Evolutionary conservation across 2,113 vertebrate species (phyloP), one percentile per base, ranked within the genome.

Genomic region (Poeciliopsis retropinna): DNA sequence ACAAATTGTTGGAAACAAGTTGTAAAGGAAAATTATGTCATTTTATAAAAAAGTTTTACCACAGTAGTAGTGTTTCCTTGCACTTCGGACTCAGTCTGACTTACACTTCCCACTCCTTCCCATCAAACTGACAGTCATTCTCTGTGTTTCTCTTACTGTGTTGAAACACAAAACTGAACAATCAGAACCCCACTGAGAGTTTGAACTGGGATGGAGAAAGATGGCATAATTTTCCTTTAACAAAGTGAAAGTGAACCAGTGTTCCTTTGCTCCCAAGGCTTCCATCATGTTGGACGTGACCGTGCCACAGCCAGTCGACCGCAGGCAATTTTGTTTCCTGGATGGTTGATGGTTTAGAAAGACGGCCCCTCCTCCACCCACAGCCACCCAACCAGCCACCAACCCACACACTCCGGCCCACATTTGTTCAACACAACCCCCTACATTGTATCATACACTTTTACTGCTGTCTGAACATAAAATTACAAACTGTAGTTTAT

Each of bases 401-500:
- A 32, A 47, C 61, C 69, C 22, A 67, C 67, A 5, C 32, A 66
- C 32, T 15, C 64, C 64, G 13, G 67, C 44, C 44, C 44, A 17
- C 17, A 31, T 37, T 5, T n/a, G 44, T 28, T 84, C 73, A 82
- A 73, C 82, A 74, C 77, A 72, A 44, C 64, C 76, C 70, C 81
- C 66, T n/a, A 77, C 80, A 78, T 54, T 92, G 93, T 93, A 94
- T 92, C 75, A 93, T 90, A 93, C 27, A 69, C 84, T 92, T 88
- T 78, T 87, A 86, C 92, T 91, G 87, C 88, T 89, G 85, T 91
- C 92, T 91, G 78, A 92, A 91, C 75, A 88, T 86, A 65, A 79
- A 86, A 80, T 85, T 88, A 83, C 66, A 91, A 92, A 85, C 89
- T 93, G 90, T 94, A 94, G 91, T 92, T 92, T 92, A 82, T 86